These are phyloP conservation scores for Alectura lathami DNA, from an alignment of 2,113 vertebrate species.

Conservation along the genomic window DNA sequence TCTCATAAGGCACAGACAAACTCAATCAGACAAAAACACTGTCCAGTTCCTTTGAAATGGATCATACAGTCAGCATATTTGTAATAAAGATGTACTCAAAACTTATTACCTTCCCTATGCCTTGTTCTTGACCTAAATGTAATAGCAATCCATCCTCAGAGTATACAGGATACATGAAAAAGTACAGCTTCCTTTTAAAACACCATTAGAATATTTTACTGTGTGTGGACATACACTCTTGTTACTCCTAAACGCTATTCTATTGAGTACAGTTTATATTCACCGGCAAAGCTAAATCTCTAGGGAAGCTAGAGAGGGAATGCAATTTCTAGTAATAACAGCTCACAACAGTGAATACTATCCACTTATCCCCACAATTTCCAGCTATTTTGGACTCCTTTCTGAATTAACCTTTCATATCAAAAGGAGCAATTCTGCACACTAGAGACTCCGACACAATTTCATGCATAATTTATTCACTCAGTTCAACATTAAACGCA, in stretches of 20 bases:
- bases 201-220: slow-evolving; percentile 79
- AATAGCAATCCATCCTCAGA: slow-evolving; percentile 75
- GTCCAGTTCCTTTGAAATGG: slow-evolving; percentile 37
- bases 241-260: slow-evolving; percentile 80
- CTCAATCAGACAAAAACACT: slow-evolving; percentile 31
- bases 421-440: slow-evolving; percentile 88
- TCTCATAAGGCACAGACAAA: slow-evolving; percentile 30
- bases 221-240: slow-evolving; percentile 82
- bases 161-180: slow-evolving; percentile 71
- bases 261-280: slow-evolving; percentile 84
- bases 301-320: slow-evolving; percentile 80
- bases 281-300: slow-evolving; percentile 80
- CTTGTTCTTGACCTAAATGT: slow-evolving; percentile 76
- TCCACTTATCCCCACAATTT: slow-evolving; percentile 87
- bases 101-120: slow-evolving; percentile 61
- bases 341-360: slow-evolving; percentile 86
- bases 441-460: slow-evolving; percentile 87
- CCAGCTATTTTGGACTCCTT: slow-evolving; percentile 88
- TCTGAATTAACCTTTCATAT: slow-evolving; percentile 92
- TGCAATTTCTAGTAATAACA: slow-evolving; percentile 88
- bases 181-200: slow-evolving; percentile 77
- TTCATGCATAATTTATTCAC: slow-evolving; percentile 91
- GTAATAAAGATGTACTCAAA: slow-evolving; percentile 62
- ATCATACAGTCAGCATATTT: slow-evolving; percentile 48
- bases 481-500: slow-evolving; percentile 85